Percentiles rank a stretch among this genome's conserved stretches.
phyloP scores from a whole-genome alignment of 2,888 invertebrate species.

The Nowickia ferox region DNA sequence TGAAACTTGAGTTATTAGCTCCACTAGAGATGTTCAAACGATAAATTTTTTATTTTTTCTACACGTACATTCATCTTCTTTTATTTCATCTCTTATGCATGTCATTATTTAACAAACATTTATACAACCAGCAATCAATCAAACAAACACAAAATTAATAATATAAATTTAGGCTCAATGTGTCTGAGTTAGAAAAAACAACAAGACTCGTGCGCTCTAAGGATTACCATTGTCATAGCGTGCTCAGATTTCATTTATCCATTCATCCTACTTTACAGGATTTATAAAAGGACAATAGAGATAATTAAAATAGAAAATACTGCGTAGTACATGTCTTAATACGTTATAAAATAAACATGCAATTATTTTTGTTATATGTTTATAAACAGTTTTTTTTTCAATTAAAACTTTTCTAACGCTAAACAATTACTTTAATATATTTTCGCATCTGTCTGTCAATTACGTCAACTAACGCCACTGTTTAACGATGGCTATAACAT shows the following conservation, averaged over 20 bases:
- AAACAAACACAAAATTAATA: not conserved
- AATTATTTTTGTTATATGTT: conserved; percentile 19
- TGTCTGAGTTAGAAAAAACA: not conserved
- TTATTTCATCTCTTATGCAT: conserved; percentile 50
- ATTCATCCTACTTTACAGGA: conserved; percentile 66
- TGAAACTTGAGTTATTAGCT: no score
- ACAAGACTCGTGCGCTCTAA: conserved; percentile 39
- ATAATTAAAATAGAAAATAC: conserved; percentile 14
- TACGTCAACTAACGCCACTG: conserved; percentile 36
- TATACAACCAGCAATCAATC: not conserved
- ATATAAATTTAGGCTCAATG: conserved; percentile 11
- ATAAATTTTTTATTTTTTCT: no score
- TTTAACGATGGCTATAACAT: conserved; percentile 23
- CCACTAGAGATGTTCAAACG: no score
- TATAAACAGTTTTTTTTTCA: not conserved
- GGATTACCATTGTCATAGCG: conserved; percentile 83
- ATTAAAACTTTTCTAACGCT: conserved; percentile 51
- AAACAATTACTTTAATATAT: conserved; percentile 71
- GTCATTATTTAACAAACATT: conserved; percentile 16
- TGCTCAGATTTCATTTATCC: conserved; percentile 59
- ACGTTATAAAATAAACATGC: not conserved
- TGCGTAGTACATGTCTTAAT: conserved; percentile 5
- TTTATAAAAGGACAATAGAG: conserved; percentile 18
- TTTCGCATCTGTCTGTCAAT: conserved; percentile 58
- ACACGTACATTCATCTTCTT: not conserved